phyloP scores from a whole-genome alignment of 2,888 invertebrate genomes.

The Odontothrips loti region DNA sequence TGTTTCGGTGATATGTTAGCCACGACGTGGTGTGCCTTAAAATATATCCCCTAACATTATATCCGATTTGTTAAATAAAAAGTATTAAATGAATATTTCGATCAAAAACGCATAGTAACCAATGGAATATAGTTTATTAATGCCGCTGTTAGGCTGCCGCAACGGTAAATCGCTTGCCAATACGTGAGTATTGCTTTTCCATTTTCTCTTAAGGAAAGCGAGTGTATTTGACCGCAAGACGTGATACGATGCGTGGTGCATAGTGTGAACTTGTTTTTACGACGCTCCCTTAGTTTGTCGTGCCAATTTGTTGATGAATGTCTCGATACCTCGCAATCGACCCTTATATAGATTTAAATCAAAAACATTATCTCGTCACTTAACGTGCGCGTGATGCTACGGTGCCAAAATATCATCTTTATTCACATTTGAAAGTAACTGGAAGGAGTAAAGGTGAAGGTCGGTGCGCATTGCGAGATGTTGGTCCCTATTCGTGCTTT shows the following conservation, averaged over 20 bases:
- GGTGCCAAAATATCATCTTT: slow-evolving; percentile 1
- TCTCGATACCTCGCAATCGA: slow-evolving; percentile 19
- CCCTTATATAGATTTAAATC: background rate
- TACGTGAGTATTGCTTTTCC: no score
- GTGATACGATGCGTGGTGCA: no score
- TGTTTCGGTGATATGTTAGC: slow-evolving; percentile 22
- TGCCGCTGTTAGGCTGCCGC: no score
- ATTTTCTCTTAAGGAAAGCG: no score
- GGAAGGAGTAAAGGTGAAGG: no score
- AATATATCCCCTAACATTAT: slow-evolving; percentile 17
- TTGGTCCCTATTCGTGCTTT: no score
- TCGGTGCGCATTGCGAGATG: no score
- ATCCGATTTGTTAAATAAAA: slow-evolving; percentile 7
- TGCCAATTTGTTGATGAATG: background rate
- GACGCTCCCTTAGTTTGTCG: background rate
- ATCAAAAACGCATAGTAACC: no score
- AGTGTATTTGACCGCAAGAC: no score
- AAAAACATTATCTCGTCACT: background rate
- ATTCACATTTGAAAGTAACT: no score
- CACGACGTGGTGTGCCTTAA: slow-evolving; percentile 16
- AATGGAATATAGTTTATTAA: no score
- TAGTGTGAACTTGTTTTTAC: background rate
- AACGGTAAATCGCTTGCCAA: no score
- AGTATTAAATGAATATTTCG: background rate
- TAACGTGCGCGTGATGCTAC: background rate